Evolutionary conservation across 2,113 vertebrate genomes (phyloP), one percentile per base, ranked within the genome.

Genomic region (Prionailurus bengalensis): DNA sequence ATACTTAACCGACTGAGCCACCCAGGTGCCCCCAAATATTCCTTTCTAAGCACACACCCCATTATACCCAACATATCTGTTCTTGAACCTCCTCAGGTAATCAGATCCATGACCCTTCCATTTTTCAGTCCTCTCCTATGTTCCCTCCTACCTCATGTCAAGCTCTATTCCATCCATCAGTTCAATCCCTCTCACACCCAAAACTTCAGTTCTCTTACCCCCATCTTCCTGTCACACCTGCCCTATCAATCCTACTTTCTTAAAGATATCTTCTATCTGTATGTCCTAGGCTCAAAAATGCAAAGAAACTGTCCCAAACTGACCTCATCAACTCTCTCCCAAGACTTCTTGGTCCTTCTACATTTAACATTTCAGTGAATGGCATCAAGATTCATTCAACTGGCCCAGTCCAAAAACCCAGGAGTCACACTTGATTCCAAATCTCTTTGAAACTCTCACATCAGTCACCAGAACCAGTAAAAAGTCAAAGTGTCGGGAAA

Each of bases 281-380:
- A 95, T 45, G 48, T 89, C 27, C 31, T 31, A 92, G 17, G 31
- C 51, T 92, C 4, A 81, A 36, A 78, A 71, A 82, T 58, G 86
- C 31, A 91, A 93, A 88, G 83, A 66, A 21, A 79, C 39, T 76
- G 29, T 81, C 36, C 51, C 74, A 93, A 45, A 45, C 9, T 66
- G 45, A 83, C 82, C 8, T 81, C 9, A 83, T 29, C 39, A 45
- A 48, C 78, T 82, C 51, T 91, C 39, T 76, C 48, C 31, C 71
- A 92, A 89, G 17, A 70, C 61, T 58, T 90, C 61, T 36, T 90
- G 27, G 4, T 90, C n/a, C 80, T 96, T 93, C 68, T 93, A 27
- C 66, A 91, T 19, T 81, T 87, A 87, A 95, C 16, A 58, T 68
- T 27, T 94, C n/a, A 80, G 27, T 71, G 31, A 92, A 86, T 82